Base-by-base conservation (phyloP, 2,797 vertebrate species). In the Perodicticus potto region DNA sequence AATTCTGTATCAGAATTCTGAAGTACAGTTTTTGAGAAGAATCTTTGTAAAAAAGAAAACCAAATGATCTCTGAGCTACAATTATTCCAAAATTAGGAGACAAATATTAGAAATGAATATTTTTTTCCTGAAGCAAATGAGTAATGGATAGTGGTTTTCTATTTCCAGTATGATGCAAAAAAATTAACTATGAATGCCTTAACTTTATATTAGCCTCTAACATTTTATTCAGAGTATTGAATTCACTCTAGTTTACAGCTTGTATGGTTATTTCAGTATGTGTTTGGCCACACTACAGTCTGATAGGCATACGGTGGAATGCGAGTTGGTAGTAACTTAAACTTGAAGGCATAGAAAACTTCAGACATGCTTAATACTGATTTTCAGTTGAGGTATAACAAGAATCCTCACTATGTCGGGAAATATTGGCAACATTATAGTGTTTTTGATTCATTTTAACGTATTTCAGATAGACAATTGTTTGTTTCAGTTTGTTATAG, bases 11-110 rank as follows among this genome's bases (percentile, higher is more conserved):
- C 69, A 91, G 11, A 93, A 29, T 81, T 95, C 32, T 69, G 65
- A 93, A 94, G 37, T 43, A 63, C 0, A 76, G 29, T 65, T 27
- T 90, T 94, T 85, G 27, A 81, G n/a, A 84, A 95, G 40, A 93
- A 72, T 89, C 22, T 80, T 70, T 90, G 20, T 25, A 59, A 76
- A 89, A 37, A 37, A 72, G 29, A 34, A 89, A 94, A 83, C 2
- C 11, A 91, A 95, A 86, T 69, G 0, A 76, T 87, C 34, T 61
- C 27, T 85, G 29, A 88, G 59, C 32, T 74, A 70, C 3, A 87
- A 29, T 49, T 45, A 72, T 88, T 92, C 9, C 4, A 93, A 77
- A 70, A 87, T n/a, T 81, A 86, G 77, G 73, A 10, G 70, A 7
- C 13, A 92, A 90, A 34, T 10, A 84, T 65, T 57, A 80, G 90